Base-by-base conservation (phyloP, 2,113 vertebrate species). In the Ailurus styani region DNA sequence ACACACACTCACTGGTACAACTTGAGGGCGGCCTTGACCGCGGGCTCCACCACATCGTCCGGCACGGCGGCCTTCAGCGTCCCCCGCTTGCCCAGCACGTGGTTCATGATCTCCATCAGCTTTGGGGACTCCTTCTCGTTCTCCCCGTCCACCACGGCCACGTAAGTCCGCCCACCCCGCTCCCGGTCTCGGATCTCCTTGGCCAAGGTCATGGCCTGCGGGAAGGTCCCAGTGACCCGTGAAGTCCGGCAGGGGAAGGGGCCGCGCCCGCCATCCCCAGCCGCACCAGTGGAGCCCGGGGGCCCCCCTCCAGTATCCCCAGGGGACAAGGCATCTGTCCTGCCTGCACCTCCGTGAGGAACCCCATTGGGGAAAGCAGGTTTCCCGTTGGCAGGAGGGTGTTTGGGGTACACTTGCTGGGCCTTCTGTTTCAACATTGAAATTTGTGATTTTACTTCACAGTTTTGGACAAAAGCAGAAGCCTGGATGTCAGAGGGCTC, bases 101-200 rank as follows among this genome's bases (percentile, higher is more conserved):
- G 86, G 0, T 75, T 98, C 98, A 99, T 98, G 75, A 99, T 93
- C 66, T 99, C 98, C 99, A 99, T 99, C 95, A 99, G 98, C 68
- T 87, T 93, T 0, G 99, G 99, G 0, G 99, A 98, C 1, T 97
- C 95, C 0, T 23, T 93, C 88, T 99, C 99, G 0, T 98, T 3
- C 11, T 99, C 99, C 0, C 99, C 99, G 0, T 99, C 99, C 95
- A 99, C 99, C 37, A 99, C 89, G 0, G 97, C 98, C 85, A 99
- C 98, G 7, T 99, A 98, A 20, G 99, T 98, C 20, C 99, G 99
- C 4, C 99, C 99, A 0, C 99, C 99, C 0, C 99, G 99, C 88
- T 99, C 99, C 85, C 99, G 98, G 97, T 99, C 99, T 3, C 99
- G 99, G 96, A 99, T 99, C 93, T 99, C 99, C 97, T 99, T 99